Base-by-base conservation (phyloP, 2,797 vertebrate species). In the Pipistrellus nathusii region DNA sequence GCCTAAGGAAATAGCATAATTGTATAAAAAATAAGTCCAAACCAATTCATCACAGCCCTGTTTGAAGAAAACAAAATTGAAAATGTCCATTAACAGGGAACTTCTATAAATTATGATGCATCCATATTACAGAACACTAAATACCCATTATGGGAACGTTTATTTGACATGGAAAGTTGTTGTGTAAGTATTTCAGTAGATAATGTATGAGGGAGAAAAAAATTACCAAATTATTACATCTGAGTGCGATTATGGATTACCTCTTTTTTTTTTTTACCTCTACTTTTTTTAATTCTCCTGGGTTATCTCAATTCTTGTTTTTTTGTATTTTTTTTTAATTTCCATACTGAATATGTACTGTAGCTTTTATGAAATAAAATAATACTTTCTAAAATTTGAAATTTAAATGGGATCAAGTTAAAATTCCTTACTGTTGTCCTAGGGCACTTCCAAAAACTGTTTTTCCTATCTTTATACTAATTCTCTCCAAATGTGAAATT, bases 341-440 rank as follows among this genome's bases (percentile, higher is more conserved):
- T 48, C 35, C 44, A 59, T 38, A 88, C 13, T 62, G 48, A 85
- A 55, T n/a, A 73, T 66, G 17, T 68, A 76, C 13, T 62, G 1
- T 35, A 72, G 68, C 20, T 81, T 77, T 90, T 57, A 92, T 55
- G 82, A 73, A 69, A 46, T 72, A 4, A 93, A 88, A 89, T 71
- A 84, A 88, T 32, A 48, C 78, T 62, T 91, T 85, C 57, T 62
- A 62, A 62, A 85, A 69, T 95, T 90, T 85, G 18, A 96, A 92
- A 91, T 59, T 51, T 32, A 93, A 91, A 75, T 93, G 5, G 78
- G 17, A 87, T 71, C 64, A 95, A 73, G 5, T 73, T 85, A 66
- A 77, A 92, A 86, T 27, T 82, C 46, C 30, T 80, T 72, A 84
- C 30, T 85, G 51, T 25, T 76, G 32, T 35, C 23, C 41, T 92